These are phyloP conservation scores for Abramis brama DNA, from an alignment of 2,113 vertebrate genomes.

Conservation along the genomic window DNA sequence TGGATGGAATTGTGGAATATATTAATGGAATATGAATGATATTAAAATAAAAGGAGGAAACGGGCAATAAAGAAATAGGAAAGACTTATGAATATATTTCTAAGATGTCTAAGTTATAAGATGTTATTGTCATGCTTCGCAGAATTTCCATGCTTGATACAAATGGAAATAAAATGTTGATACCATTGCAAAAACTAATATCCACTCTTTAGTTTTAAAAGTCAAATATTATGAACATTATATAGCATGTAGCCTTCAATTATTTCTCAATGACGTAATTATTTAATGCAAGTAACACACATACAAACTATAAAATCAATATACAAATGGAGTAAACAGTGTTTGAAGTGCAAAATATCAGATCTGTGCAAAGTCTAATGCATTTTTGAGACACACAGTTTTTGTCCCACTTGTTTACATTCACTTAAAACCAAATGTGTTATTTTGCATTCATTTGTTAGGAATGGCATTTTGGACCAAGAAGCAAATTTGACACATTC, in stretches of 20 bases:
- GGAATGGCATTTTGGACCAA: neutral
- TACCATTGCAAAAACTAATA: neutral
- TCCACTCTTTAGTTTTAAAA: neutral
- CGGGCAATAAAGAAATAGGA: neutral
- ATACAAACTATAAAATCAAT: neutral
- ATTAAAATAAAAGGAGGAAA: neutral
- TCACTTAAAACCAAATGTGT: neutral
- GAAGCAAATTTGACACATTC: neutral
- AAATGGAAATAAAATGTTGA: neutral
- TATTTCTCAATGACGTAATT: neutral
- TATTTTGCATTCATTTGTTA: neutral
- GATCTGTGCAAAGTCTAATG: too few species aligned
- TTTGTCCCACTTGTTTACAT: too few species aligned
- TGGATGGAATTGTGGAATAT: neutral
- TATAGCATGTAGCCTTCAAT: neutral
- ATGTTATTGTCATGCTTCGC: neutral
- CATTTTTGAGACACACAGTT: too few species aligned
- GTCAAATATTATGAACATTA: neutral
- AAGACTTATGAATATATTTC: too few species aligned
- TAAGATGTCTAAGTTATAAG: neutral
- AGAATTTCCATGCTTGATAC: neutral
- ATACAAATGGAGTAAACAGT: neutral
- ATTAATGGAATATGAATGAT: neutral
- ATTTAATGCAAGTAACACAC: neutral
- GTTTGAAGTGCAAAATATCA: neutral